A percentile compares a stretch with the other conserved stretches of the same genome.
phyloP scores from a whole-genome alignment of 2,888 invertebrate genomes.

The Eucriotettix oculatus region DNA sequence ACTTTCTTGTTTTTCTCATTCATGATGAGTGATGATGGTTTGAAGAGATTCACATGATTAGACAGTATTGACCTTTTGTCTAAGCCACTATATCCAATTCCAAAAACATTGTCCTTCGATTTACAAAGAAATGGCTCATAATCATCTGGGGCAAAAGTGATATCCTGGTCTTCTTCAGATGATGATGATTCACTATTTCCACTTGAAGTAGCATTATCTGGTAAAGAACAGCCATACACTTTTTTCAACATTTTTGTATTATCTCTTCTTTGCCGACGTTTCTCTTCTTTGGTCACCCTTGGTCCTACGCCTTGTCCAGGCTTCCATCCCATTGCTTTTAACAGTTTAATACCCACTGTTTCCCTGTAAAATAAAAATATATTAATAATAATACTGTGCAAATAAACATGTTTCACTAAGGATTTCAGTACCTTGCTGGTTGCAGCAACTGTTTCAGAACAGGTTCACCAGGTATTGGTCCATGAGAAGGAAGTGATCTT shows the following conservation, averaged over 20 bases:
- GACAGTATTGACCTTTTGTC: constrained; percentile 44
- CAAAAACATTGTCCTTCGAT: constrained; percentile 69
- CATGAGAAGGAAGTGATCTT: constrained; percentile 22
- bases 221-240: constrained; percentile 35
- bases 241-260: constrained; percentile 22
- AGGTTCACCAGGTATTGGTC: constrained; percentile 43
- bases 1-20: constrained; percentile 42
- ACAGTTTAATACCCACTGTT: constrained; percentile 70
- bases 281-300: constrained; percentile 29
- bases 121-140: constrained; percentile 52
- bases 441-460: constrained; percentile 51
- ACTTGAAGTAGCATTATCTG: constrained; percentile 21
- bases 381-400: neutral
- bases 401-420: neutral
- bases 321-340: constrained; percentile 86
- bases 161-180: constrained; percentile 33
- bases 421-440: constrained; percentile 34
- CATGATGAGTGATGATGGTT: constrained; percentile 31
- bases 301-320: constrained; percentile 73
- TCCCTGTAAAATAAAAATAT: constrained; percentile 40
- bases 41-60: constrained; percentile 29
- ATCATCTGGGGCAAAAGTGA: constrained; percentile 62
- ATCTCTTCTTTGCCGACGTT: constrained; percentile 19
- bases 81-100: constrained; percentile 59
- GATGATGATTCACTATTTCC: constrained; percentile 22